phyloP scores from a whole-genome alignment of 2,888 invertebrate genomes.

The Notocelia uddmanniana region DNA sequence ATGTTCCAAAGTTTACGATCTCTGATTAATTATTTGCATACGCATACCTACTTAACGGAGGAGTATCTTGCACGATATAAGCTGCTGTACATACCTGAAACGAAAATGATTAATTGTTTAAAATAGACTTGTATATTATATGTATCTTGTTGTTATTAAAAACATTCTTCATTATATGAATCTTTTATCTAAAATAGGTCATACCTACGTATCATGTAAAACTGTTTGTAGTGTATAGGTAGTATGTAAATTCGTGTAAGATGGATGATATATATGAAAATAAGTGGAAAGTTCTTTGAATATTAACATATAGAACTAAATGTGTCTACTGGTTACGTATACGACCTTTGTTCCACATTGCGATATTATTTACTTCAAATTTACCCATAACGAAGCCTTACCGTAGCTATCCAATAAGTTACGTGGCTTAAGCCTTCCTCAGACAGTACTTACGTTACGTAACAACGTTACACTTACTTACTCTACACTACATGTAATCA shows the following conservation, averaged over 20 bases:
- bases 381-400: constrained; percentile 30
- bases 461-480: constrained; percentile 9
- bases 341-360: constrained; percentile 5
- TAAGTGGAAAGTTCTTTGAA: not conserved
- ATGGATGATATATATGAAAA: too few species aligned
- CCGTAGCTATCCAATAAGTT: constrained; percentile 36
- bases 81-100: constrained; percentile 27
- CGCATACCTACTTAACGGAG: not conserved
- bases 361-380: constrained; percentile 10
- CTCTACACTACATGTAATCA: constrained; percentile 3
- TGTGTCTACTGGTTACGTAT: not conserved
- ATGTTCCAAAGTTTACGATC: too few species aligned
- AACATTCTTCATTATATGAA: too few species aligned
- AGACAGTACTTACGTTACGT: not conserved
- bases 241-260: too few species aligned
- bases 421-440: constrained; percentile 11
- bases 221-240: too few species aligned
- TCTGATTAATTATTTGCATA: not conserved
- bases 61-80: not conserved
- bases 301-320: not conserved
- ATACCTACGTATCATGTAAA: too few species aligned
- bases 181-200: too few species aligned
- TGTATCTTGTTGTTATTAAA: not conserved
- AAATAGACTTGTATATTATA: not conserved
- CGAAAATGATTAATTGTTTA: not conserved